Conservation (phyloP, 2,888 invertebrate species). For the Drosophila meridiana region DNA sequence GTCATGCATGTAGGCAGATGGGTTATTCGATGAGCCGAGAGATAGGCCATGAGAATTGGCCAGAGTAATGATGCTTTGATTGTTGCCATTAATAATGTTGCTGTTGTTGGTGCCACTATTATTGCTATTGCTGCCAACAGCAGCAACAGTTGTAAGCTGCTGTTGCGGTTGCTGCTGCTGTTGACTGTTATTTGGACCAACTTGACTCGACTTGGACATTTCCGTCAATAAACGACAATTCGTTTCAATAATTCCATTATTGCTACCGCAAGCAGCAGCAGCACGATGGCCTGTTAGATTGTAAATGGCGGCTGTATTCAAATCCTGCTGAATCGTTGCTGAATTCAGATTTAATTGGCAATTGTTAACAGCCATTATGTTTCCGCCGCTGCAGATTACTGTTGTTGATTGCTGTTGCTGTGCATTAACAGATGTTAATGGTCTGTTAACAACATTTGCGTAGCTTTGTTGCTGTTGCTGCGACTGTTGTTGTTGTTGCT, state of each 20-base stretch:
- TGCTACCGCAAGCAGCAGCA: slow-evolving; percentile 24
- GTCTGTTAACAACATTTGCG: slow-evolving; percentile 63
- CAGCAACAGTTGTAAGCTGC: slow-evolving; percentile 21
- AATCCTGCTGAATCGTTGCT: slow-evolving; percentile 36
- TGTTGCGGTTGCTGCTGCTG: slow-evolving; percentile 20
- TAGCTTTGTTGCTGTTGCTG: slow-evolving; percentile 66
- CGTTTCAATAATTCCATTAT: slow-evolving; percentile 43
- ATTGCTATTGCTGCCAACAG: slow-evolving; percentile 12
- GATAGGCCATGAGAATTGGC: slow-evolving; percentile 47
- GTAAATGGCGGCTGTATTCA: slow-evolving; percentile 60
- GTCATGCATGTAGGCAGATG: slow-evolving; percentile 58
- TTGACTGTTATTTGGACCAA: slow-evolving; percentile 22
- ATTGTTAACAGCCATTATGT: slow-evolving; percentile 58
- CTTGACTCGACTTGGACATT: slow-evolving; percentile 38
- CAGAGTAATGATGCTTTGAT: slow-evolving; percentile 47
- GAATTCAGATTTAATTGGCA: slow-evolving; percentile 43
- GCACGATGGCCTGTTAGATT: slow-evolving; percentile 52
- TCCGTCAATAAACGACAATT: slow-evolving; percentile 53
- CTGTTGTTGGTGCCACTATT: slow-evolving; percentile 32
- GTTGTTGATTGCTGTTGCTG: slow-evolving; percentile 46
- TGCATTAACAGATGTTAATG: slow-evolving; percentile 29
- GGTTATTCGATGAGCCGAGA: slow-evolving; percentile 45
- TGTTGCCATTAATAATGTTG: slow-evolving; percentile 32
- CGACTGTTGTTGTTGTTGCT: slow-evolving; percentile 48
- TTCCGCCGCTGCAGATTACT: slow-evolving; percentile 61